Conservation (phyloP, 2,113 vertebrate species). For the Synodontis membranacea region DNA sequence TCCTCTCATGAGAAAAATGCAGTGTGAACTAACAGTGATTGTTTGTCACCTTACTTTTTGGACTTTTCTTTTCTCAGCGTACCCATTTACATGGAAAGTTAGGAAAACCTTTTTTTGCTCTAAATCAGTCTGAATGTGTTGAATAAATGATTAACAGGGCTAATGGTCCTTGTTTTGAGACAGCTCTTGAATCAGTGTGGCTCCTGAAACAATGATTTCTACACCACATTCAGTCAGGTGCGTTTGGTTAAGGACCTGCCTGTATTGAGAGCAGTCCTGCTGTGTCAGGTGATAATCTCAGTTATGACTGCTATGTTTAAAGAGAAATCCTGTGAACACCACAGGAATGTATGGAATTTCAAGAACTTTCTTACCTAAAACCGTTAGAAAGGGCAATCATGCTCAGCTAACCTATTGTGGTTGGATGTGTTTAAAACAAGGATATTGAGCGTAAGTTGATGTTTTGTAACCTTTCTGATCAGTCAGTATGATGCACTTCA, state of each 20-base stretch:
- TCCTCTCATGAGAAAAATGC: slow-evolving; percentile 41
- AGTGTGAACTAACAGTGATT: neutral
- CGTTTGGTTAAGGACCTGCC: slow-evolving; percentile 32
- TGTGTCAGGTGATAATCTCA: slow-evolving; percentile 30
- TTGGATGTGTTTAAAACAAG: neutral
- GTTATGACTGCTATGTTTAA: slow-evolving; percentile 62
- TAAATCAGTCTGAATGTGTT: neutral
- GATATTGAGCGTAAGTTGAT: neutral
- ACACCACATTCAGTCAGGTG: neutral
- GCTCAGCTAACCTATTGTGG: neutral
- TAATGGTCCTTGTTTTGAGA: neutral
- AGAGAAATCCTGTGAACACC: slow-evolving; percentile 36
- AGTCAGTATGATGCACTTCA: neutral
- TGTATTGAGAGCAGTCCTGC: slow-evolving; percentile 30
- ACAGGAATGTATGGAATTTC: slow-evolving; percentile 65
- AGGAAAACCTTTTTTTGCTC: neutral
- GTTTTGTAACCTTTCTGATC: neutral
- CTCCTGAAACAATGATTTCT: neutral
- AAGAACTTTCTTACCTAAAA: slow-evolving; percentile 57
- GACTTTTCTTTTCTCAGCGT: neutral
- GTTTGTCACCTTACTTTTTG: neutral
- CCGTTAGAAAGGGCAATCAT: slow-evolving; percentile 27
- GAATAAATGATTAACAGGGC: neutral
- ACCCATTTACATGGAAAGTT: neutral
- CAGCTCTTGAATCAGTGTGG: neutral